These are phyloP conservation scores for Acrobasis consociella DNA, from an alignment of 2,888 invertebrate genomes.

Conservation along the genomic window DNA sequence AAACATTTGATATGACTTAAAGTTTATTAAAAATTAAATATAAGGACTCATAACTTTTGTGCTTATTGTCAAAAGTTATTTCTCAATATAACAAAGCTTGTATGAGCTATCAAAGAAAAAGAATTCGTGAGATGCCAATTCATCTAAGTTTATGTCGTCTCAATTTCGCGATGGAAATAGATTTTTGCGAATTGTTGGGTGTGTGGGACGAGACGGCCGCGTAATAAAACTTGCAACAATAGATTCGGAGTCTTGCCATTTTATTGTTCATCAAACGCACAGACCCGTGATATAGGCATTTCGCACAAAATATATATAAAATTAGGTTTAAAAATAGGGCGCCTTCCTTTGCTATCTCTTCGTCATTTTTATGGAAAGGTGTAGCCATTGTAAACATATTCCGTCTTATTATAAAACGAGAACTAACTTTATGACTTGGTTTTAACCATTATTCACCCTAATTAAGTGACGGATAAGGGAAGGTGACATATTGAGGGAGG, in stretches of 20 bases:
- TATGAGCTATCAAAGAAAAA: conserved; percentile 14
- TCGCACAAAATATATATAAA: not conserved
- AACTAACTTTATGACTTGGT: too few species aligned
- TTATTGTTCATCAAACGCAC: conserved; percentile 16
- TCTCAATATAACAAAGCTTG: not conserved
- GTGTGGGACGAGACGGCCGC: conserved; percentile 7
- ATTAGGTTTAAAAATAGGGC: not conserved
- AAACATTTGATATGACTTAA: not conserved
- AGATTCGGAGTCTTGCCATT: conserved; percentile 5
- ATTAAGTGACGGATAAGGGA: too few species aligned
- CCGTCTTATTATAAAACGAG: too few species aligned
- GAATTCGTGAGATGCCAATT: conserved; percentile 9
- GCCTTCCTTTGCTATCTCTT: too few species aligned
- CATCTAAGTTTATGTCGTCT: conserved; percentile 20
- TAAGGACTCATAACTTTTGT: not conserved
- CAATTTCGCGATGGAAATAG: conserved; percentile 24
- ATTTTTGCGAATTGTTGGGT: conserved; percentile 19
- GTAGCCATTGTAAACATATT: too few species aligned
- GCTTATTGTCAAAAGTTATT: not conserved
- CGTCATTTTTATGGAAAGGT: too few species aligned
- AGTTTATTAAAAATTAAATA: not conserved
- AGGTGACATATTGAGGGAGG: too few species aligned
- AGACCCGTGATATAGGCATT: conserved; percentile 9
- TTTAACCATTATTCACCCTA: too few species aligned
- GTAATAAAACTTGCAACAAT: conserved; percentile 22